phyloP scores from a whole-genome alignment of 2,797 vertebrate genomes.

The Sebastiscus albofasciatus region DNA sequence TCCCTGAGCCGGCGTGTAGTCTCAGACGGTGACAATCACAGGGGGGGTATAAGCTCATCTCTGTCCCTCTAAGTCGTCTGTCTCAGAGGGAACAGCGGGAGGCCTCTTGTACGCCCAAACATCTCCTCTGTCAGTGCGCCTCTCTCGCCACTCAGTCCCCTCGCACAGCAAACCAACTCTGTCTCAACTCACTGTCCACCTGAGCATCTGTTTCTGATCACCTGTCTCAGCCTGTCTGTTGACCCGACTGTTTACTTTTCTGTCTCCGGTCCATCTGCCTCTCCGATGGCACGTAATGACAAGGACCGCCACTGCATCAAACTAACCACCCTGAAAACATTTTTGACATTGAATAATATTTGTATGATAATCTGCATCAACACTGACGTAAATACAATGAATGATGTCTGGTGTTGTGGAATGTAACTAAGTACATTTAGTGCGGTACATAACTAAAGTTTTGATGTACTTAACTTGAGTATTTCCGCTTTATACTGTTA shows the following conservation, averaged over 20 bases:
- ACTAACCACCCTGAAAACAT: constrained; percentile 16
- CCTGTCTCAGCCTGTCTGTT: constrained; percentile 32
- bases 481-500: neutral
- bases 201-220: constrained; percentile 61
- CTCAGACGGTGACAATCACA: constrained; percentile 70
- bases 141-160: constrained; percentile 39
- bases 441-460: neutral
- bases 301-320: constrained; percentile 9
- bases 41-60: constrained; percentile 69
- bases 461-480: neutral
- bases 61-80: constrained; percentile 72
- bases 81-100: constrained; percentile 66
- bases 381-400: neutral
- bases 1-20: constrained; percentile 58
- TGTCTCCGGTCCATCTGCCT: constrained; percentile 55
- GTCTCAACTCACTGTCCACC: constrained; percentile 40
- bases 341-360: constrained; percentile 17
- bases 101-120: constrained; percentile 38
- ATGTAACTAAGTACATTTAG: neutral
- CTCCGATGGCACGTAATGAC: neutral
- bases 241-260: constrained; percentile 39
- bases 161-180: constrained; percentile 15
- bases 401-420: neutral
- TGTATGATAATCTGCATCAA: neutral
- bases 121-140: constrained; percentile 25